Base-by-base conservation (phyloP, 2,797 vertebrate genomes). In the Cheirogaleus major region DNA sequence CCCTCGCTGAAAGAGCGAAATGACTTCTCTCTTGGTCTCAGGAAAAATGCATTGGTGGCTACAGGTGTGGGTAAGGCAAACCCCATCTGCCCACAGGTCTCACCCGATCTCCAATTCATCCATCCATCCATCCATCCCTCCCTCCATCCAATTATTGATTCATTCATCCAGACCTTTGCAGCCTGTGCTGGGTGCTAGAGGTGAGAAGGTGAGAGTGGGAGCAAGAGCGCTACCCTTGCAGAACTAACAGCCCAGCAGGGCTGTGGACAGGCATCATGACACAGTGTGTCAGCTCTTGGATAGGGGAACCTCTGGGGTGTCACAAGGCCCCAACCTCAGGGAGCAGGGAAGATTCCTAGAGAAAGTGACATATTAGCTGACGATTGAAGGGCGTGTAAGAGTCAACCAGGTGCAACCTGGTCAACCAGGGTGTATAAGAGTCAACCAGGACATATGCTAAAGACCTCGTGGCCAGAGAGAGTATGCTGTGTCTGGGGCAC, bases 61-160 rank as follows among this genome's bases (percentile, higher is more conserved):
- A 15, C 70, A 48, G 20, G 25, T 80, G 70, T 89, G 94, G 63
- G 75, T 89, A 82, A 83, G 94, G 94, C 48, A 83, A 92, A 45
- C 61, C 38, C 65, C 83, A n/a, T 92, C 76, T 90, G 73, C 94
- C 83, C 72, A 32, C 27, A 50, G 78, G 70, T 69, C 67, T 86
- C 17, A 2, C 65, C 75, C 67, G 85, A 85, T 79, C 80, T 94
- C 83, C 65, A 41, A 20, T 18, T 32, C 48, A 75, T 38, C 8
- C 83, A 65, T 30, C 35, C 27, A 59, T 7, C 72, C 61, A 45
- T 41, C 22, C 70, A 84, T 8, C 38, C 57, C 50, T 7, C 72
- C 61, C 50, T 7, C 72, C 61, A 45, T 41, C 22, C 70, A 84
- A 5, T 43, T 48, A 57, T 7, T 59, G 41, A 80, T 32, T 72